Percentiles rank a stretch among this genome's conserved stretches.
Conservation (phyloP, 2,888 invertebrate species). For the Deilephila elpenor region DNA sequence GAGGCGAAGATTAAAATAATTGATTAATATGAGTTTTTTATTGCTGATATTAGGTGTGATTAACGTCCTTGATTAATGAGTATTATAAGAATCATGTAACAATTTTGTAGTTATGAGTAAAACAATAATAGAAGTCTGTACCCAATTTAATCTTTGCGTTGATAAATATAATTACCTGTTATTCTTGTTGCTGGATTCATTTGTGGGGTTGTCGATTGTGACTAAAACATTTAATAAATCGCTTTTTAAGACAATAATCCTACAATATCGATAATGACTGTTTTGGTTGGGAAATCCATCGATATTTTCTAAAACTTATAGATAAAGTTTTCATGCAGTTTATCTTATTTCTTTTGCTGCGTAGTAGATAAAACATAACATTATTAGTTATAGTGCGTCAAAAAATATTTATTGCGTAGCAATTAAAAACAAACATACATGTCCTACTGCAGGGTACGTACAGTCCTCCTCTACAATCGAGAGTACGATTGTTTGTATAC, state of each 20-base stretch:
- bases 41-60: conserved; percentile 47
- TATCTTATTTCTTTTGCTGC: no score
- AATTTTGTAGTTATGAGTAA: background rate
- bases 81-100: conserved; percentile 36
- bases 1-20: conserved; percentile 42
- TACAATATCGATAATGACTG: background rate
- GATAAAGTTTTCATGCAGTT: background rate
- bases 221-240: conserved; percentile 24
- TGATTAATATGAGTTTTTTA: conserved; percentile 49
- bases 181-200: conserved; percentile 16
- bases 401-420: no score
- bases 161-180: conserved; percentile 26
- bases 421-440: no score
- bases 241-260: conserved; percentile 29
- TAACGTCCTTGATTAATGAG: conserved; percentile 44
- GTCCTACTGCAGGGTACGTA: no score
- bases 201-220: background rate
- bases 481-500: no score
- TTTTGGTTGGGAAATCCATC: background rate
- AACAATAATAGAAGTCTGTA: conserved; percentile 20
- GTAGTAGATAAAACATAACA: no score
- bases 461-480: no score
- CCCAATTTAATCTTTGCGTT: conserved; percentile 30
- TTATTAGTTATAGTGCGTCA: no score
- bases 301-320: background rate